phyloP scores from a whole-genome alignment of 2,888 invertebrate species.

The Euclidia mi region DNA sequence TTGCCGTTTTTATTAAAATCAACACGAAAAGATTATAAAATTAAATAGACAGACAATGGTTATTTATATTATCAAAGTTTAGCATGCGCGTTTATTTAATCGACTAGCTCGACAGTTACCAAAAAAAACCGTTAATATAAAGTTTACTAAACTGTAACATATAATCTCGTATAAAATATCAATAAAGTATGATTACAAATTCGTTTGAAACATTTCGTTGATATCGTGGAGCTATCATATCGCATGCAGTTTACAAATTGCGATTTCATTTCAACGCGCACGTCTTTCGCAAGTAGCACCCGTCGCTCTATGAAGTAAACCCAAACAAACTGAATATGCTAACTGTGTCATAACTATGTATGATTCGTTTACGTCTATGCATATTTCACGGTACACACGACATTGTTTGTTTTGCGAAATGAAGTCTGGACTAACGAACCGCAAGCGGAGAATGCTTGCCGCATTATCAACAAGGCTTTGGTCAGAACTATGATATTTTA shows the following conservation, averaged over 20 bases:
- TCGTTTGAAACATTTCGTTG: constrained; percentile 32
- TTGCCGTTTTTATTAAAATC: too few relatives aligned
- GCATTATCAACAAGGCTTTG: constrained; percentile 27
- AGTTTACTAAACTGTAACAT: too few relatives aligned
- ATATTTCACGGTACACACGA: constrained; percentile 58
- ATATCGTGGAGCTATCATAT: constrained; percentile 29
- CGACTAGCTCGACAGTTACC: too few relatives aligned
- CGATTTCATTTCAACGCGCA: constrained; percentile 31
- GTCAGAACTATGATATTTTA: neutral
- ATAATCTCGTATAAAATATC: too few relatives aligned
- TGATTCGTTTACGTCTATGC: constrained; percentile 61
- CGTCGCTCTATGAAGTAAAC: constrained; percentile 58
- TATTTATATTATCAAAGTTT: too few relatives aligned
- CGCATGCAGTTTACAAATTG: constrained; percentile 39
- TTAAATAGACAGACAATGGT: too few relatives aligned
- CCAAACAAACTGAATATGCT: constrained; percentile 58
- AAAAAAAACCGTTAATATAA: too few relatives aligned
- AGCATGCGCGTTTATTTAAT: too few relatives aligned
- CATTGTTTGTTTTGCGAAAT: constrained; percentile 59
- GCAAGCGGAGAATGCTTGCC: constrained; percentile 23
- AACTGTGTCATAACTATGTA: constrained; percentile 58
- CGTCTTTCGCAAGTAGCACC: constrained; percentile 48
- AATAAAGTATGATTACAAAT: too few relatives aligned
- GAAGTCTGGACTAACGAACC: constrained; percentile 41
- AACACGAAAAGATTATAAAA: too few relatives aligned